Evolutionary conservation across 92 coral and sea anemone species (phyloP).

Genomic region (Nematostella vectensis): DNA sequence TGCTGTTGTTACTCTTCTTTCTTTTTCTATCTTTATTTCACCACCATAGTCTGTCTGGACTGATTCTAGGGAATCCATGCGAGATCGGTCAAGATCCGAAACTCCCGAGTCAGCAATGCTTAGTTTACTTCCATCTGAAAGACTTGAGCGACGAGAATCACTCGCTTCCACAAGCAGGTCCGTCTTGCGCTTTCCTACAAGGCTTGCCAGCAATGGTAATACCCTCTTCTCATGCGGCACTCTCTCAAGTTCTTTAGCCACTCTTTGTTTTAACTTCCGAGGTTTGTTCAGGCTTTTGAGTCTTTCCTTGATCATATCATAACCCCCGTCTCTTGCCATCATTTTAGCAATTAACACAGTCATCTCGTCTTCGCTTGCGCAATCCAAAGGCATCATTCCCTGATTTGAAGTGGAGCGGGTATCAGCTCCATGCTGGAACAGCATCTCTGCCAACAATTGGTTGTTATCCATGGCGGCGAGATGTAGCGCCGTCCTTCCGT

Average conservation of each 20-base stretch:
- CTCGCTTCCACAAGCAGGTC: conserved; percentile 24
- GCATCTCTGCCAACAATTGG: conserved; percentile 47
- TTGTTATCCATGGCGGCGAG: conserved; percentile 41
- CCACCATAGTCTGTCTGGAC: conserved; percentile 19
- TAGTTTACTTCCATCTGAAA: conserved; percentile 50
- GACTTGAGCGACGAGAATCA: conserved; percentile 47
- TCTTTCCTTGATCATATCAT: conserved; percentile 43
- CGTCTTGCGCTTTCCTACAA: conserved; percentile 10
- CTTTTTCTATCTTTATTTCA: conserved; percentile 9
- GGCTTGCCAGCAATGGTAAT: conserved; percentile 16
- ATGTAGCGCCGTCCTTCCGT: conserved; percentile 67
- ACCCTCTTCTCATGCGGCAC: conserved; percentile 25
- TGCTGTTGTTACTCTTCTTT: conserved; percentile 48
- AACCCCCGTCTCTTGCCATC: conserved; percentile 62
- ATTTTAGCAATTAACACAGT: conserved; percentile 40
- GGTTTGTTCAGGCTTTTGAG: conserved; percentile 42
- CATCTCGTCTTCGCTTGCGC: conserved; percentile 52
- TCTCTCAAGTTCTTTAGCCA: conserved; percentile 37
- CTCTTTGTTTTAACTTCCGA: conserved; percentile 34
- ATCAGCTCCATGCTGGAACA: conserved; percentile 66
- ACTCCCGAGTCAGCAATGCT: conserved; percentile 60
- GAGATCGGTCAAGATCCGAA: conserved; percentile 42
- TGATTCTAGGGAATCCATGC: conserved; percentile 26
- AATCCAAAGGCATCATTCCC: conserved; percentile 47
- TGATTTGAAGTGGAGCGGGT: conserved; percentile 31